Base-by-base conservation (phyloP, 1,140 invertebrate genomes). In the Ectropis grisescens region DNA sequence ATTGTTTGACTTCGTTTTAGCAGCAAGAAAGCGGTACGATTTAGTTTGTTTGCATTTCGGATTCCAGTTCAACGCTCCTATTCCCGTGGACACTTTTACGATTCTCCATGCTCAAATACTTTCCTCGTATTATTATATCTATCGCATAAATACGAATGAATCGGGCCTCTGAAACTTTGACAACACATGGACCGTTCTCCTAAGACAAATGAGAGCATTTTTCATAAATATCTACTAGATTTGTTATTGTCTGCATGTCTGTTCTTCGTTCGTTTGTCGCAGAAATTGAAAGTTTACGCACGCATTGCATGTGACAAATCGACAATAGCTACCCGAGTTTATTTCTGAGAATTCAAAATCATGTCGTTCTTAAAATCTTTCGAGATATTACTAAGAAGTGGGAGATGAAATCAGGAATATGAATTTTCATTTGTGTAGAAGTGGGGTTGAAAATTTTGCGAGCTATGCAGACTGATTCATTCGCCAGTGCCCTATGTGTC, bases 101-200 rank as follows among this genome's bases (percentile, higher is more conserved):
- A n/a, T n/a, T n/a, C 36, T 37, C 35, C 36, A 40, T 29, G 38
- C 49, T 42, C 41, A 58, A 45, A 54, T 41, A 54, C 48, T 42
- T 49, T 42, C 44, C 35, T 44, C 11, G n/a, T n/a, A n/a, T 33
- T 19, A 8, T 19, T 8, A 19, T 19, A 19, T 19, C 16, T 19
- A 19, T 19, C 28, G 22, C 41, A 52, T 52, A 59, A 47, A 55
- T 50, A 58, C 40, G 39, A 48, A 24, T 48, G 45, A 61, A 49
- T 54, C 51, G 29, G 28, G 32, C 42, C 41, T 45, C 41, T 42
- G 31, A 45, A 60, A 54, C 41, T 54, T 58, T 53, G 45, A 49
- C 45, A 54, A 57, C 47, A 54, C 30, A 19, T 23, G 29, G 47
- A 50, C 53, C 56, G 45, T 50, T 54, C 57, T 56, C 51, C 37